A percentile compares a stretch with the other conserved stretches of the same genome.
Evolutionary conservation across 2,113 vertebrate species (phyloP).

Genomic region (Myiopsitta monachus): DNA sequence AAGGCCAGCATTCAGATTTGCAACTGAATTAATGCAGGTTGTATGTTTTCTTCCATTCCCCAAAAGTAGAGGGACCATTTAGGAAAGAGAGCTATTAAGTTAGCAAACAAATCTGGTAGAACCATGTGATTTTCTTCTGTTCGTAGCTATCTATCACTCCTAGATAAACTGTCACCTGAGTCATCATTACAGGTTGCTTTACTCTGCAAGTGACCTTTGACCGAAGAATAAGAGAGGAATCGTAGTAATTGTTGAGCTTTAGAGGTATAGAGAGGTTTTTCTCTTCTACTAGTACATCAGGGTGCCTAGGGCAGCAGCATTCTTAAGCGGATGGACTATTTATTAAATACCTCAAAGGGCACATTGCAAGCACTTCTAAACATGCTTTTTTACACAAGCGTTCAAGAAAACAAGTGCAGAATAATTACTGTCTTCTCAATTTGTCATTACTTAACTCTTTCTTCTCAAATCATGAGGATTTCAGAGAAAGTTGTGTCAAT

Average conservation of each 20-base stretch:
- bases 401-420: background rate
- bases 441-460: background rate
- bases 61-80: background rate
- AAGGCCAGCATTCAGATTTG: constrained; percentile 4
- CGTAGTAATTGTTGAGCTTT: background rate
- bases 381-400: background rate
- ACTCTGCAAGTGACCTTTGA: constrained; percentile 8
- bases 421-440: background rate
- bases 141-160: background rate
- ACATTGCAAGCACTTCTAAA: background rate
- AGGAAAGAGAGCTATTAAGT: background rate
- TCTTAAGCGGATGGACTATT: background rate
- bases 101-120: background rate
- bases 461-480: background rate
- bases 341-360: background rate
- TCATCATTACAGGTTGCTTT: constrained; percentile 15
- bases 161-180: background rate
- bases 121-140: background rate
- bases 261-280: background rate
- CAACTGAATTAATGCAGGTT: background rate
- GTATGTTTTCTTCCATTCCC: background rate
- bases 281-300: background rate
- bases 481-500: background rate
- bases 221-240: constrained; percentile 8
- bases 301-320: background rate